Evolutionary conservation across 1,140 invertebrate genomes (phyloP), one percentile per base, ranked within the genome.

Genomic region (Cotesia vestalis): DNA sequence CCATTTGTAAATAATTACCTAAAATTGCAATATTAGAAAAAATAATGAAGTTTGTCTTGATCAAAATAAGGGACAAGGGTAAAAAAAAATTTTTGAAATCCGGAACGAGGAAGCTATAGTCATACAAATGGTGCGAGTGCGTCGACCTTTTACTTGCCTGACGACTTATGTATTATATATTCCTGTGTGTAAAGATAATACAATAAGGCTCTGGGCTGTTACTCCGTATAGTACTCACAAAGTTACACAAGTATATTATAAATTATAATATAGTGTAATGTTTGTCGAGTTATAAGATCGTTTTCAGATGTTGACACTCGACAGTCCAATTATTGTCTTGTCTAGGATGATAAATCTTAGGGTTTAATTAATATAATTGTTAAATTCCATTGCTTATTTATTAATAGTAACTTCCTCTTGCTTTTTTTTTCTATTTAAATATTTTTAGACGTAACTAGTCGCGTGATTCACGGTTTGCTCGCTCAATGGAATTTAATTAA

Each of bases 91-190:
- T 63, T 62, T 61, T 71, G 34, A 6, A 34, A 9, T 62, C 40
- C 69, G 66, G 40, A 67, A 67, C 66, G 66, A 67, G 66, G 66
- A 67, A 53, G 51, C 52, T 20, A 67, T 36, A 17, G 12, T 36
- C 34, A 62, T 38, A 62, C 36, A 62, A 62, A 62, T 61, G 20
- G 55, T 62, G 66, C 38, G 72, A 69, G 73, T 74, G 73, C 73
- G 69, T 74, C 69, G 73, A 74, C 73, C 73, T 66, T 71, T 67
- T 66, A 59, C 66, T 72, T 64, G 63, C 63, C 51, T 46, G 63
- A 66, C 60, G 60, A 46, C 38, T 59, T 66, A 27, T 27, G 1
- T 27, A 27, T 17, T 17, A 27, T n/a, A 14, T 46, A n/a, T 20
- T 17, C 60, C n/a, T 40, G 38, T 40, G 17, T 66, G 27, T 17